Conservation (phyloP, 2,797 vertebrate species). For the Iguana delicatissima region DNA sequence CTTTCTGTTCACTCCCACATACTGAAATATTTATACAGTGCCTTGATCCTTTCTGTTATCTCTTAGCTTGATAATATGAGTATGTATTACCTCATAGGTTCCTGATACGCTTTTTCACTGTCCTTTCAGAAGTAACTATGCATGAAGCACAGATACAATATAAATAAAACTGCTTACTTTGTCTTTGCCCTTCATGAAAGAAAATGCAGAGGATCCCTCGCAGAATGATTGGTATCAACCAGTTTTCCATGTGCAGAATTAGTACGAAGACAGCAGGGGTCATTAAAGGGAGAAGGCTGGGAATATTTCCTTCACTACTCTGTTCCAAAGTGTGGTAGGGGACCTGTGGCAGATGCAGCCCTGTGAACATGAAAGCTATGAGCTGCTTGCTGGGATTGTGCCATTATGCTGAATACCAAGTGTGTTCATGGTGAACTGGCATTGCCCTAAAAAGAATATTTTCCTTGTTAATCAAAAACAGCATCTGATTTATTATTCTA, state of each 20-base stretch:
- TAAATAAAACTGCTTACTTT: constrained; percentile 44
- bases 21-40: neutral
- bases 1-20: neutral
- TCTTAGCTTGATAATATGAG: neutral
- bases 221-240: neutral
- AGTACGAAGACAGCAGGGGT: neutral
- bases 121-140: neutral
- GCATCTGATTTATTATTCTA: neutral
- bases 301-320: constrained; percentile 6
- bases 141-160: constrained; percentile 14
- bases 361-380: rapidly evolving
- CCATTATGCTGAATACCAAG: rapidly evolving
- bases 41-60: neutral
- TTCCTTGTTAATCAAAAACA: neutral
- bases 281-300: neutral
- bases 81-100: neutral
- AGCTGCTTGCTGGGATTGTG: neutral
- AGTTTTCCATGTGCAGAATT: neutral
- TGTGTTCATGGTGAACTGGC: neutral
- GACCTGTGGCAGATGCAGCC: neutral
- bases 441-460: neutral
- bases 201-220: constrained; percentile 5
- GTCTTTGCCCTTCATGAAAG: constrained; percentile 28
- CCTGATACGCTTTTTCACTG: neutral
- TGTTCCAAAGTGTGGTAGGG: neutral